Percentiles rank a stretch among this genome's conserved stretches.
Conservation (phyloP, 2,113 vertebrate species). For the Thinocorus orbignyianus region DNA sequence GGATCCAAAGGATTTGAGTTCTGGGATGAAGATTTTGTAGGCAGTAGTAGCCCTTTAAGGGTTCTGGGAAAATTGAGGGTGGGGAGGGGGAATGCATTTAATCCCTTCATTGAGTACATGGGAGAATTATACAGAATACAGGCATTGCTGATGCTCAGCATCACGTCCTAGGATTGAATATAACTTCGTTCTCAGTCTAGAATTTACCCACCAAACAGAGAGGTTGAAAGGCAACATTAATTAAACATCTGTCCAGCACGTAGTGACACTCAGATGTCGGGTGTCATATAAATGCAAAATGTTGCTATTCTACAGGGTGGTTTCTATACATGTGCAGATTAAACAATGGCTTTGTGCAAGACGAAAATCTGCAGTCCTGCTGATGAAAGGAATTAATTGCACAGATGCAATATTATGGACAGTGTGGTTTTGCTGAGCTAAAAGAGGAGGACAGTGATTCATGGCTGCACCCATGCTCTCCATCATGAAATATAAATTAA, state of each 20-base stretch:
- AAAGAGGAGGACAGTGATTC: conserved; percentile 52
- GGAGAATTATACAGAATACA: background rate
- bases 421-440: conserved; percentile 46
- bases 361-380: conserved; percentile 44
- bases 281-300: conserved; percentile 57
- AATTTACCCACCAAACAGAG: conserved; percentile 57
- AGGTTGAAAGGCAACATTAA: conserved; percentile 43
- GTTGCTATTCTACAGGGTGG: conserved; percentile 19
- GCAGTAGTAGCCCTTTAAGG: conserved; percentile 51
- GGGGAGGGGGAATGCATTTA: conserved; percentile 25
- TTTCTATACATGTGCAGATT: conserved; percentile 4
- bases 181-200: conserved; percentile 14
- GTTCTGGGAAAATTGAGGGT: conserved; percentile 24
- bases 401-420: conserved; percentile 14
- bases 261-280: background rate
- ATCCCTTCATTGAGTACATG: conserved; percentile 6
- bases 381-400: conserved; percentile 55
- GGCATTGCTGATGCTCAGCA: background rate
- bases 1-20: conserved; percentile 37
- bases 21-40: conserved; percentile 39
- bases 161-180: background rate
- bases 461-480: conserved; percentile 38
- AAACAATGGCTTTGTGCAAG: conserved; percentile 34
- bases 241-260: conserved; percentile 44
- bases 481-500: conserved; percentile 57